Evolutionary conservation across 2,888 invertebrate species (phyloP).

Genomic region (Azorinus chamasolen): DNA sequence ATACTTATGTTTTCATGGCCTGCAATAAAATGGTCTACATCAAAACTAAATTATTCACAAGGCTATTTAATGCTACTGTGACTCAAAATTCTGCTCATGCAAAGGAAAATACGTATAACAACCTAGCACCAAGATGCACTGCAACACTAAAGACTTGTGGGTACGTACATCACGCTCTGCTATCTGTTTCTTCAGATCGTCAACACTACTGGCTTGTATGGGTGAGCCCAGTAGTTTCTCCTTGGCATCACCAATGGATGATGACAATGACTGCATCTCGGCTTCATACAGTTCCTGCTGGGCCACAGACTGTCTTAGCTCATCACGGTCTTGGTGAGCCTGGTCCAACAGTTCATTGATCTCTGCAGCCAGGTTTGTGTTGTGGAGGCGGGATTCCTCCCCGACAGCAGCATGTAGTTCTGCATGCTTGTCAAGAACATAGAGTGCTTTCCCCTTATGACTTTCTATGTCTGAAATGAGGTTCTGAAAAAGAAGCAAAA

Average conservation of each 20-base stretch:
- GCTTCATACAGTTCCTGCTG: conserved; percentile 79
- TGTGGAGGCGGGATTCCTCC: conserved; percentile 55
- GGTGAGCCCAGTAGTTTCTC: conserved; percentile 76
- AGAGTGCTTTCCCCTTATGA: conserved; percentile 75
- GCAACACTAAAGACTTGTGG: background rate
- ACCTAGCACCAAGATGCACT: too few species aligned
- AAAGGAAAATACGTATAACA: too few species aligned
- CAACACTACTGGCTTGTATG: conserved; percentile 76
- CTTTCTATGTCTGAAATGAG: conserved; percentile 78
- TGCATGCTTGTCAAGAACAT: conserved; percentile 68
- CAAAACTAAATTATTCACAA: too few species aligned
- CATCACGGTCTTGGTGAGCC: conserved; percentile 70
- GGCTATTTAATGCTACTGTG: too few species aligned
- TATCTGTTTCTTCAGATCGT: conserved; percentile 79
- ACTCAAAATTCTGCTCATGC: too few species aligned
- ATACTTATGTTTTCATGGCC: too few species aligned
- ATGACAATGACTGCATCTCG: conserved; percentile 74
- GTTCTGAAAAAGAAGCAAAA: conserved; percentile 70
- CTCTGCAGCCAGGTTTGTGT: conserved; percentile 71
- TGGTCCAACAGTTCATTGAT: conserved; percentile 76
- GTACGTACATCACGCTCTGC: conserved; percentile 79
- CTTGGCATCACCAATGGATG: conserved; percentile 77
- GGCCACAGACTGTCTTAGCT: conserved; percentile 70
- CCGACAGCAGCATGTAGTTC: conserved; percentile 66
- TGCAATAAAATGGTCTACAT: too few species aligned